Base-by-base conservation (phyloP, 2,888 invertebrate species). In the Drosophila lacicola region DNA sequence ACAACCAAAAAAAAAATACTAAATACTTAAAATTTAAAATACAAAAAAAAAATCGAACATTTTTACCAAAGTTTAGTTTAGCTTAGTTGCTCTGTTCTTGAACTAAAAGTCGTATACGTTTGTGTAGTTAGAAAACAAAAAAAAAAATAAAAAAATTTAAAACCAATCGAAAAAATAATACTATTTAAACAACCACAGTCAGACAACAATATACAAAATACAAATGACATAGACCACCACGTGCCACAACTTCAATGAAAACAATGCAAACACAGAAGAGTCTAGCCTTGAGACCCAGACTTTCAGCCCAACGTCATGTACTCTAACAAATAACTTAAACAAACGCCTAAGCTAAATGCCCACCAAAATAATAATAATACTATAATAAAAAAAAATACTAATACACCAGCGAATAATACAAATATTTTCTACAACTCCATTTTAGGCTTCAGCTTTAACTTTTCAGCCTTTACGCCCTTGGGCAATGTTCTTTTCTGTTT, bases 31-130 rank as follows among this genome's bases (percentile, higher is more conserved):
- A 68, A 41, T 33, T 17, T 19, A 19, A 63, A 72, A 49, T 34
- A 21, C 42, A 21, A 17, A 50, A 34, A 46, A 37, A 34, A 33
- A 55, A 45, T 44, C 53, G 63, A 58, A 44, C 34, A 37, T 57
- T 34, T 34, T 47, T 55, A 54, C 54, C 45, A 66, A 70, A 79
- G 74, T 45, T 64, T 79, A 78, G 77, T 64, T 29, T 78, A 67
- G 79, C n/a, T 78, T 74, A 74, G 66, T 74, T 77, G 66, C 58
- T 78, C 70, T 78, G 70, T 77, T 70, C 61, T 69, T 68, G 57
- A 77, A 60, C 69, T 78, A 57, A 78, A 78, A 76, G 49, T 70
- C 74, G 78, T 76, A 78, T 62, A 62, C 65, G 55, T 72, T 66
- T 78, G 79, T 63, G 76, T 77, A 77, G 76, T 74, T 77, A 78